Evolutionary conservation across 2,888 invertebrate genomes (phyloP), one percentile per base, ranked within the genome.

Genomic region (Cepaea hortensis): DNA sequence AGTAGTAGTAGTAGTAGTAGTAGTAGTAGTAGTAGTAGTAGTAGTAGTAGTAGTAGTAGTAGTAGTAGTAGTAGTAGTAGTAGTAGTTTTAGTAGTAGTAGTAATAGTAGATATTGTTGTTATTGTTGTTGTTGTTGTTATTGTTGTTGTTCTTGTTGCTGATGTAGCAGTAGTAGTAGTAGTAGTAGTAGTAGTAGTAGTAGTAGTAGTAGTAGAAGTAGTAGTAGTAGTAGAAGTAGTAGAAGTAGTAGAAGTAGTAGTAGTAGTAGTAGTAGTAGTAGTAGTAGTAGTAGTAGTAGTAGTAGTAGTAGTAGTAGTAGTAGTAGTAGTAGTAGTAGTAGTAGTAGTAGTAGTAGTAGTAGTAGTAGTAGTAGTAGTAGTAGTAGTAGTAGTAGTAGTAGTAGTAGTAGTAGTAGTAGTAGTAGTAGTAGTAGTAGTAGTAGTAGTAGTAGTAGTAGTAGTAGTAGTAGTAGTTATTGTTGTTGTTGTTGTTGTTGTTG

Each of bases 21-120:
- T 80, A 80, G 80, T 80, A 80, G 80, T 80, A 80, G 80, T 80
- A 80, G 80, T 80, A 80, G 80, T 80, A 80, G 80, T 80, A 80
- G 80, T 80, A 80, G 80, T 80, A 80, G 80, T 80, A 48, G 61
- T 80, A 80, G 80, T 48, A 55, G 80, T 80, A 80, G 61, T 80
- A 80, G 80, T 80, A 80, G 80, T 80, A 80, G 80, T 80, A 80
- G 80, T 80, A 80, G 80, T 80, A 80, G 80, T 80, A 80, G 55
- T 55, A 55, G 55, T 55, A 55, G 9, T 55, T 55, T 4, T 55
- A 55, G n/a, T n/a, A n/a, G n/a, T n/a, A n/a, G n/a, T n/a, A n/a
- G n/a, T n/a, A n/a, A n/a, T n/a, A n/a, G n/a, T n/a, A n/a, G n/a
- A n/a, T n/a, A n/a, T n/a, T n/a, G n/a, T n/a, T n/a, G n/a, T n/a